Base-by-base conservation (phyloP, 2,113 vertebrate genomes). In the Pithys albifrons region DNA sequence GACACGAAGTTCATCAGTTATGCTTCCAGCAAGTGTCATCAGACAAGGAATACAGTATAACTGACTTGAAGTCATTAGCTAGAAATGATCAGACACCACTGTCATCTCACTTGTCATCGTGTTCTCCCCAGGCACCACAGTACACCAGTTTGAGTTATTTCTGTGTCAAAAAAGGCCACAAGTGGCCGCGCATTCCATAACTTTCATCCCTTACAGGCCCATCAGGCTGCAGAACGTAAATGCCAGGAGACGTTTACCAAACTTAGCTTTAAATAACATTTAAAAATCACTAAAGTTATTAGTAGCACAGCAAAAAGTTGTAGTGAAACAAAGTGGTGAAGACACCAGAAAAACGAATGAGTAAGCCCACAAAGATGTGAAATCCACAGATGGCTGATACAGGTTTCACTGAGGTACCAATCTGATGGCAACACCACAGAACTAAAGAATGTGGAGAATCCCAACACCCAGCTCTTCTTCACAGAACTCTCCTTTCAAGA, bases 51-150 rank as follows among this genome's bases (percentile, higher is more conserved):
- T 20, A 33, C 29, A 55, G 33, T 45, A 28, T 14, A 80, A 77
- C 9, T 70, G 62, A 61, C 62, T 43, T 67, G 33, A 70, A 89
- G 23, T 15, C 55, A 58, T 54, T 70, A 85, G 8, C 57, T 29
- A 72, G 20, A 27, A 75, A 22, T 57, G 31, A 51, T 67, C 43
- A 78, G 72, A 71, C 19, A 78, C 18, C 49, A 57, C 24, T 65
- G 81, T 48, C 57, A 75, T 22, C 39, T 64, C 35, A 39, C 7
- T 39, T 67, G 52, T 35, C 81, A 71, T 35, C 35, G 45, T 3
- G 0, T 1, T 71, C 59, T 59, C 33, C 48, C 25, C 70, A 71
- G 65, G 27, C 46, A 67, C 27, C 0, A 0, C 24, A 78, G 33
- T 24, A 59, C 46, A 81, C 6, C 49, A 43, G 28, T 31, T 1